phyloP scores from a whole-genome alignment of 2,113 vertebrate genomes.

The Sinocyclocheilus anophthalmus region DNA sequence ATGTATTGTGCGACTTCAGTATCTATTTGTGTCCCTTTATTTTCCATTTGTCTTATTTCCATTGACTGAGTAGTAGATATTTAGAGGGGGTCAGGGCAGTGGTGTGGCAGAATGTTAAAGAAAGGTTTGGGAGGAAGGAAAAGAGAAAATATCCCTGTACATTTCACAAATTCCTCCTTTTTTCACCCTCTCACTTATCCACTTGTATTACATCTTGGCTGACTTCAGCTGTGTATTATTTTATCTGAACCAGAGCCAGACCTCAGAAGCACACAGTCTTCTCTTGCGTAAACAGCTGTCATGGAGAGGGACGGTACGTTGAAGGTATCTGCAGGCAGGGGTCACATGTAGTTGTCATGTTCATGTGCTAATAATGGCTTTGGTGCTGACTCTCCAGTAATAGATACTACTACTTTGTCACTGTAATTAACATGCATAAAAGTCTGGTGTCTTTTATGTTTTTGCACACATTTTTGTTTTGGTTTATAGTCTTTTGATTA shows the following conservation, averaged over 20 bases:
- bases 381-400: constrained; percentile 59
- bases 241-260: constrained; percentile 75
- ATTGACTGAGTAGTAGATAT: constrained; percentile 53
- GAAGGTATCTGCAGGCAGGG: constrained; percentile 67
- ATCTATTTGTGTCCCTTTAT: constrained; percentile 39
- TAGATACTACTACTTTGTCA: neutral
- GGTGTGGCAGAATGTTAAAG: constrained; percentile 55
- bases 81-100: constrained; percentile 53
- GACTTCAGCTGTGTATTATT: constrained; percentile 75
- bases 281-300: constrained; percentile 73
- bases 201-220: constrained; percentile 75
- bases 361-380: constrained; percentile 68
- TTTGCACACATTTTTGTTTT: too few species aligned
- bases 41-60: constrained; percentile 52
- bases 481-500: too few species aligned
- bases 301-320: constrained; percentile 65
- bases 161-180: constrained; percentile 67
- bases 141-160: constrained; percentile 66
- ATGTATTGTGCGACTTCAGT: constrained; percentile 36
- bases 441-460: constrained; percentile 41
- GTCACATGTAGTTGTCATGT: constrained; percentile 72
- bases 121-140: constrained; percentile 56
- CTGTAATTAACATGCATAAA: neutral
- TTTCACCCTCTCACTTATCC: constrained; percentile 62
- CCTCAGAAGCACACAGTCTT: constrained; percentile 64